phyloP scores from a whole-genome alignment of 2,113 vertebrate species.

The Speoplatyrhinus poulsoni region DNA sequence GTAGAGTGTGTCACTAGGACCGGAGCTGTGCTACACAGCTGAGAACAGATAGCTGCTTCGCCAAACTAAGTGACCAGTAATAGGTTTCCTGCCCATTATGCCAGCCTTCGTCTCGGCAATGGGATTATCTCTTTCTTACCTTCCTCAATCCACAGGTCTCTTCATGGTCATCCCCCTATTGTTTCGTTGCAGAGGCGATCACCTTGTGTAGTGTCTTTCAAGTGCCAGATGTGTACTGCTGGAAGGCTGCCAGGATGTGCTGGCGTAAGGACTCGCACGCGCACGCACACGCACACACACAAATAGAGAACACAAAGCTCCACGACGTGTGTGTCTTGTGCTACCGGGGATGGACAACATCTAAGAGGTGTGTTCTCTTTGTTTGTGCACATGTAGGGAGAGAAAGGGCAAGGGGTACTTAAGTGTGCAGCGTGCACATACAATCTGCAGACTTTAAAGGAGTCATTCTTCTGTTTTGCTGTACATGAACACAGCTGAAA shows the following conservation, averaged over 20 bases:
- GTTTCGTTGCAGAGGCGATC: constrained; percentile 51
- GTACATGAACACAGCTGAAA: too few relatives aligned
- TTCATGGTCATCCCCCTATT: constrained; percentile 7
- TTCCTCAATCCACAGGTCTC: not conserved
- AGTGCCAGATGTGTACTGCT: constrained; percentile 64
- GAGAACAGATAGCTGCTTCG: not conserved
- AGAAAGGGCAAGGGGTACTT: too few relatives aligned
- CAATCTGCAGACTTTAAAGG: too few relatives aligned
- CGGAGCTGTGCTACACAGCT: not conserved
- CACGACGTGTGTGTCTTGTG: too few relatives aligned
- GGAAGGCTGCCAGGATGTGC: constrained; percentile 49
- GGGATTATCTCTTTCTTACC: constrained; percentile 4
- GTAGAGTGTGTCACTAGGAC: not conserved
- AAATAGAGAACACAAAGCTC: too few relatives aligned
- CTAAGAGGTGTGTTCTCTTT: too few relatives aligned
- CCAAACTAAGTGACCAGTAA: not conserved
- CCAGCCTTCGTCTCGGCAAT: constrained; percentile 16
- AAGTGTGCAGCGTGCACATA: too few relatives aligned
- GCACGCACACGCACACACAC: not conserved
- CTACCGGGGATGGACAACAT: too few relatives aligned
- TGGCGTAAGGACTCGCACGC: constrained; percentile 16
- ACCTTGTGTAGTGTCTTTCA: constrained; percentile 65
- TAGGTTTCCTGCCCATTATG: not conserved
- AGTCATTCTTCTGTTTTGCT: too few relatives aligned
- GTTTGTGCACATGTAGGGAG: too few relatives aligned